Evolutionary conservation across 1,140 invertebrate genomes (phyloP), one percentile per base, ranked within the genome.

Genomic region (Drosophila trapezifrons): DNA sequence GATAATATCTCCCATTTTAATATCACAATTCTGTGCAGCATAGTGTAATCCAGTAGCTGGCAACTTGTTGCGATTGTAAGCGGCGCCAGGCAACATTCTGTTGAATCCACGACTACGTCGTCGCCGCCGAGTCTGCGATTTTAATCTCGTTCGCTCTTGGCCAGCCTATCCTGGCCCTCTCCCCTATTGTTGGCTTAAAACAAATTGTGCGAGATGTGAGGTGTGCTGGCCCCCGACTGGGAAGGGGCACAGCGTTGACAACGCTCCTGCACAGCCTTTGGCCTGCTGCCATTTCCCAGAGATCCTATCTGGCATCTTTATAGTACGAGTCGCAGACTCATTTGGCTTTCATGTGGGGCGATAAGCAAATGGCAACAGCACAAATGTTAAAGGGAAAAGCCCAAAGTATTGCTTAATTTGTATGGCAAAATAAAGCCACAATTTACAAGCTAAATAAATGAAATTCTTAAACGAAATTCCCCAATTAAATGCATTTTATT

Each of bases 101-200:
- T 59, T 65, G 46, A 46, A 47, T 60, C 45, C 62, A 84, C 52
- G 62, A 74, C 78, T 27, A 66, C 47, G 12, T 47, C 51, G 78
- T 57, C 84, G 83, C 76, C 83, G 49, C 80, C 32, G 55, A 71
- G 83, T 87, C 83, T 87, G 84, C 76, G 84, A 87, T 87, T 89
- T 67, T 87, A 70, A 87, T 89, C 83, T 89, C 20, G n/a, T n/a
- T 47, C 12, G 17, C 60, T 29, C 60, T 37, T 47, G 62, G 54
- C 74, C 73, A 81, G 74, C 43, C 69, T 65, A 46, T 65, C 29
- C 52, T 32, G n/a, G 29, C 32, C 32, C 32, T 35, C 51, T 55
- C 29, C 5, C 46, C 64, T 52, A 45, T n/a, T 45, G 49, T 46
- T 54, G 42, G 58, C 76, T 43, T 20, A 35, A 66, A 60, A 80